Evolutionary conservation across 2,113 vertebrate species (phyloP), one percentile per base, ranked within the genome.

Genomic region (Microcebus griseorufus): DNA sequence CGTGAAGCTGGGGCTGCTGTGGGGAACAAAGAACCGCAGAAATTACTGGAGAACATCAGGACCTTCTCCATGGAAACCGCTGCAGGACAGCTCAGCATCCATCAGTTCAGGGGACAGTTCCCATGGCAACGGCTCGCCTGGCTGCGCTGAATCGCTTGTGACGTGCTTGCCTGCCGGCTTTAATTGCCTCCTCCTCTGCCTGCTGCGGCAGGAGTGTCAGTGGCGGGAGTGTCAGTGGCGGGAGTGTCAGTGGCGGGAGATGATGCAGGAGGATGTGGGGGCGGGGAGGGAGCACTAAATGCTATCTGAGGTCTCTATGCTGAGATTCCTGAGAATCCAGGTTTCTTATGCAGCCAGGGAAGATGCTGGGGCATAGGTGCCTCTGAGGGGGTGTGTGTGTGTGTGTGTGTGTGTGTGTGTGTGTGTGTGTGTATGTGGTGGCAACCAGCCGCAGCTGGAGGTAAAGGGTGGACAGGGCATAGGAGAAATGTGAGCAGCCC

Each of bases 51-150:
- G 55, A 96, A 73, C 96, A 51, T 65, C 65, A 64, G 62, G 95
- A 37, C 83, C 85, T 87, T 97, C 95, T 93, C 97, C 97, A 96
- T 95, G 96, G 98, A 79, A 97, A 98, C 96, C 6, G 4, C 89
- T 4, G 20, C 64, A 62, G 97, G 79, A 83, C 3, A 8, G 95
- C 94, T 93, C 93, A 51, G 94, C 82, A 88, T 76, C 97, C 93
- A 16, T 65, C 93, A 2, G 48, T 53, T 80, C 82, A 65, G 79
- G 84, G 76, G 85, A 48, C 10, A 2, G 97, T 97, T 97, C 58
- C 98, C 97, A 97, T 97, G 92, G 97, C 95, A 93, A 98, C 94
- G 12, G 3, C 48, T 6, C 0, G 53, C 95, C 80, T 9, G n/a
- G 87, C 97, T 67, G 93, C 4, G 10, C 87, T 34, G 82, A 55